phyloP scores from a whole-genome alignment of 1,140 invertebrate species.

The Caenorhabditis tropicalis region DNA sequence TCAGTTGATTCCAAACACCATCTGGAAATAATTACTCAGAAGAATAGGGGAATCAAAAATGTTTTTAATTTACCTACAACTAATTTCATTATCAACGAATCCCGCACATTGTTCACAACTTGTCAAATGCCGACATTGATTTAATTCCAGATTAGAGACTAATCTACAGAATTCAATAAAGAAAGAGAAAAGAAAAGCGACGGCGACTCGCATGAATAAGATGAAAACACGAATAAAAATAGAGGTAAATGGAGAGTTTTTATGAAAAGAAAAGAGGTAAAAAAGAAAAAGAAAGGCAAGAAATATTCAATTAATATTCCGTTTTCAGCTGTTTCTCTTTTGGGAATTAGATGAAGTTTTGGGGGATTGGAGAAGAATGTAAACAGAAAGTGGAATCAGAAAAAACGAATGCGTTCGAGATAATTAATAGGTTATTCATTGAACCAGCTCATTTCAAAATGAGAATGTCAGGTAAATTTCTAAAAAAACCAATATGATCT shows the following conservation, averaged over 20 bases:
- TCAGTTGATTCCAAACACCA: neutral
- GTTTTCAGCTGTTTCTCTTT: slow-evolving; percentile 15
- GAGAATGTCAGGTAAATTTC: too few relatives aligned
- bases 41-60: neutral
- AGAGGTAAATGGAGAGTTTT: neutral
- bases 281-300: neutral
- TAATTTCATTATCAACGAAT: neutral
- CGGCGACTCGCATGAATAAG: too few relatives aligned
- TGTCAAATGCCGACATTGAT: neutral
- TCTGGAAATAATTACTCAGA: neutral
- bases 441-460: too few relatives aligned
- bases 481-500: too few relatives aligned
- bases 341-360: neutral
- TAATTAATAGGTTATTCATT: too few relatives aligned
- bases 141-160: neutral
- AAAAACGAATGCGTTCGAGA: too few relatives aligned
- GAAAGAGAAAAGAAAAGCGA: neutral
- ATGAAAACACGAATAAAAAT: neutral
- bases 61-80: slow-evolving; percentile 3
- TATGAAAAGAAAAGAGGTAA: neutral
- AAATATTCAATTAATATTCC: slow-evolving; percentile 7
- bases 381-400: too few relatives aligned
- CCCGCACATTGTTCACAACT: slow-evolving; percentile 5
- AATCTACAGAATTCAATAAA: neutral
- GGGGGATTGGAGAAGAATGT: too few relatives aligned